A percentile compares a stretch with the other conserved stretches of the same genome.
phyloP scores from a whole-genome alignment of 1,140 invertebrate species.

The Oncopeltus fasciatus region DNA sequence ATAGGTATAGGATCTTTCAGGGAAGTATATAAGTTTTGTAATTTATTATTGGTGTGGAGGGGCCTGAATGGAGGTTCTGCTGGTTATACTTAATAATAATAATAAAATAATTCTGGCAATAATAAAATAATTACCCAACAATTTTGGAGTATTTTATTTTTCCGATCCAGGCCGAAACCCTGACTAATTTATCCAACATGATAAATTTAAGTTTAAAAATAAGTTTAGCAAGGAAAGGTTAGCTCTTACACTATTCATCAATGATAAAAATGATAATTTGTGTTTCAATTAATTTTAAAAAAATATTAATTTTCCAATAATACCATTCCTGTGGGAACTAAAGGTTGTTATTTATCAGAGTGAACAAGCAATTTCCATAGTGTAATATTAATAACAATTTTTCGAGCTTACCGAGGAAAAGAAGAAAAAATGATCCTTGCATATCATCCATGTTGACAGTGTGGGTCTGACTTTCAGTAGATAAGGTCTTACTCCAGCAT shows the following conservation, averaged over 20 bases:
- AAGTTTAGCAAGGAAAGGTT: background rate
- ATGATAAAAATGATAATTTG: background rate
- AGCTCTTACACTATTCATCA: background rate
- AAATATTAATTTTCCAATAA: background rate
- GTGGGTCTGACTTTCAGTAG: slow-evolving; percentile 55
- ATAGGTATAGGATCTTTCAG: too few species aligned
- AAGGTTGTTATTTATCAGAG: slow-evolving; percentile 2
- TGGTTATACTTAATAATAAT: too few species aligned
- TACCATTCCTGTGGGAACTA: background rate
- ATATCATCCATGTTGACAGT: slow-evolving; percentile 75
- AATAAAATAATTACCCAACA: too few species aligned
- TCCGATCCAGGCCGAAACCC: too few species aligned
- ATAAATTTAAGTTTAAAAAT: too few species aligned
- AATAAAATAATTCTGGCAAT: too few species aligned
- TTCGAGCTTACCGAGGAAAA: slow-evolving; percentile 48
- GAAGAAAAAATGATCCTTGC: slow-evolving; percentile 75
- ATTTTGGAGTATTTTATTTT: too few species aligned
- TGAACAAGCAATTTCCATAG: background rate
- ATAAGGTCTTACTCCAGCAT: slow-evolving; percentile 46
- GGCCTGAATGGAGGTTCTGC: too few species aligned
- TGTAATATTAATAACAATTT: background rate
- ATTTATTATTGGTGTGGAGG: too few species aligned
- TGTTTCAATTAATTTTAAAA: background rate
- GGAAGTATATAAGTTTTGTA: too few species aligned
- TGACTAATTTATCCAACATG: too few species aligned